A percentile compares a stretch with the other conserved stretches of the same genome.
phyloP scores from a whole-genome alignment of 2,113 vertebrate species.

The Smithornis capensis region DNA sequence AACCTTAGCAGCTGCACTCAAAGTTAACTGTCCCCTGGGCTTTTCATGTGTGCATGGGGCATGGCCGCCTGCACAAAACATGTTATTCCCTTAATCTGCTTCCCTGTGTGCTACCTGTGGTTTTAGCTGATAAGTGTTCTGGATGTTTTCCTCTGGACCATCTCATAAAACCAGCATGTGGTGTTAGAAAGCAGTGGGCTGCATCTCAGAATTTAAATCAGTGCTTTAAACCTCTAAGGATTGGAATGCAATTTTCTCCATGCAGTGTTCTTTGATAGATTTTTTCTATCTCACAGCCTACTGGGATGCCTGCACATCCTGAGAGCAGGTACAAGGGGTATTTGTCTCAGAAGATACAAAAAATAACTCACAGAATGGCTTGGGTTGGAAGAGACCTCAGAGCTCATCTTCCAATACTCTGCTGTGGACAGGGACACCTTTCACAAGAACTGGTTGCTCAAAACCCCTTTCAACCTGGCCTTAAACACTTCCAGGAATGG shows the following conservation, averaged over 20 bases:
- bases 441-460: background rate
- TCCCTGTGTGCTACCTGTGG: background rate
- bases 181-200: background rate
- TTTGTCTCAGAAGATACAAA: background rate
- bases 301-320: background rate
- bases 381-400: background rate
- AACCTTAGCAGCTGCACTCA: background rate
- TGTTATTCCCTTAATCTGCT: conserved; percentile 7
- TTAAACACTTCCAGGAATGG: background rate
- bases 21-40: background rate
- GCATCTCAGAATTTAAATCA: background rate
- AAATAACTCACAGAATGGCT: background rate
- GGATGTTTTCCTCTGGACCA: background rate
- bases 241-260: background rate
- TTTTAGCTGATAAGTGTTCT: conserved; percentile 17
- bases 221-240: background rate
- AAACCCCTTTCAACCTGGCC: rapidly evolving
- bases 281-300: background rate
- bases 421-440: background rate
- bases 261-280: background rate
- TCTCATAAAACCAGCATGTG: background rate
- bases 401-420: background rate
- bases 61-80: background rate
- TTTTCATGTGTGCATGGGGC: background rate
- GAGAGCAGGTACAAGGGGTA: background rate